Percentiles rank a stretch among this genome's conserved stretches.
phyloP scores from a whole-genome alignment of 2,888 invertebrate species.

The Globia sparganii region DNA sequence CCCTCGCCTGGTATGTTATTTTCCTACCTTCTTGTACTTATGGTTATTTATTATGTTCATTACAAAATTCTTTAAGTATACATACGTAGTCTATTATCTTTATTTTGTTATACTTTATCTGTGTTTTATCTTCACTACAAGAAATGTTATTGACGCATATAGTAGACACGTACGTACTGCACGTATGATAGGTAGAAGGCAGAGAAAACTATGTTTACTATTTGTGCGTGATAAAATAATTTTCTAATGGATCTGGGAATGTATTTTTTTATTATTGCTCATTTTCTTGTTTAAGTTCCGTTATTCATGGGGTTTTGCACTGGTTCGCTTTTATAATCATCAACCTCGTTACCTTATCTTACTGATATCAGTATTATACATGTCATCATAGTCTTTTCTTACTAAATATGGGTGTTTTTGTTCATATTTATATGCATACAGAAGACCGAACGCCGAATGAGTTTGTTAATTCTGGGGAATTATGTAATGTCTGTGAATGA shows the following conservation, averaged over 20 bases:
- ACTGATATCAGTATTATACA: slow-evolving; percentile 42
- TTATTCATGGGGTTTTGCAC: slow-evolving; percentile 26
- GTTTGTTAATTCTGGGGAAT: slow-evolving; percentile 15
- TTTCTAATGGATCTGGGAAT: slow-evolving; percentile 34
- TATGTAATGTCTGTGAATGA: slow-evolving; percentile 28
- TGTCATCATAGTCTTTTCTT: slow-evolving; percentile 30
- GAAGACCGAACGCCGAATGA: neutral
- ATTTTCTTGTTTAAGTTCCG: slow-evolving; percentile 29
- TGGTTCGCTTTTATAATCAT: slow-evolving; percentile 42
- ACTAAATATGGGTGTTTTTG: slow-evolving; percentile 21
- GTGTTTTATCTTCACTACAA: slow-evolving; percentile 73
- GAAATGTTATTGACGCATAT: slow-evolving; percentile 70
- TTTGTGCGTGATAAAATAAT: slow-evolving; percentile 41
- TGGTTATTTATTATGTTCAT: slow-evolving; percentile 32
- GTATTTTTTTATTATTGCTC: slow-evolving; percentile 30
- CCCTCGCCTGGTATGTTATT: slow-evolving; percentile 83
- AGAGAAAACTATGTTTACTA: slow-evolving; percentile 36
- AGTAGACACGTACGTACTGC: slow-evolving; percentile 46
- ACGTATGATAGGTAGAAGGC: slow-evolving; percentile 29
- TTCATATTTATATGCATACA: slow-evolving; percentile 19
- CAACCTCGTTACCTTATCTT: slow-evolving; percentile 61
- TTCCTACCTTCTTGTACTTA: slow-evolving; percentile 39
- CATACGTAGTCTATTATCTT: slow-evolving; percentile 71
- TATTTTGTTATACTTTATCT: slow-evolving; percentile 76
- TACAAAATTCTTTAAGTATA: slow-evolving; percentile 52